phyloP scores from a whole-genome alignment of 2,113 vertebrate species.

The Poecilia latipinna region DNA sequence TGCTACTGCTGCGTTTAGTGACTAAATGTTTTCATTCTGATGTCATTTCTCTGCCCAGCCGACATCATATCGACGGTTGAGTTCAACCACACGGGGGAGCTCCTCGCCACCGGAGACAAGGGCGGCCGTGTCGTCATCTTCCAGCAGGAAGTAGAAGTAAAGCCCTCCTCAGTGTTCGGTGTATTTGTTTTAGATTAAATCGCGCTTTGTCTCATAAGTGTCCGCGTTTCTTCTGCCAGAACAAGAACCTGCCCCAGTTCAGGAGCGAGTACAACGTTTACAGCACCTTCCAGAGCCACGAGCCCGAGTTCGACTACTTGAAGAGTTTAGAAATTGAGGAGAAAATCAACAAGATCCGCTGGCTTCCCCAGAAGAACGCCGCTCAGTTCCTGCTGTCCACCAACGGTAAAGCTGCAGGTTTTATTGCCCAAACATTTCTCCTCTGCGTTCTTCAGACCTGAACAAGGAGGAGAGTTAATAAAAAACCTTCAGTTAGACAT shows the following conservation, averaged over 20 bases:
- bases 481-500: not conserved
- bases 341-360: slow-evolving; percentile 99
- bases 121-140: slow-evolving; percentile 98
- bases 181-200: not conserved
- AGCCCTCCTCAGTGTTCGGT: not conserved
- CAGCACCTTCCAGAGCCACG: slow-evolving; percentile 99
- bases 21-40: not conserved
- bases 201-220: not conserved
- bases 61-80: slow-evolving; percentile 99
- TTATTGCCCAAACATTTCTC: not conserved
- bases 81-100: slow-evolving; percentile 98
- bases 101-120: slow-evolving; percentile 98
- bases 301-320: slow-evolving; percentile 99
- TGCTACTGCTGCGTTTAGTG: not conserved
- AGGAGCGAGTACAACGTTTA: slow-evolving; percentile 99
- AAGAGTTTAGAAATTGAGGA: slow-evolving; percentile 99
- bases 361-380: slow-evolving; percentile 98
- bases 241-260: slow-evolving; percentile 93
- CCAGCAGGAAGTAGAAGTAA: slow-evolving; percentile 97
- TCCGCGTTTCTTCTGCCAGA: slow-evolving; percentile 76
- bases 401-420: slow-evolving; percentile 84
- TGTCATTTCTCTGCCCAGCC: slow-evolving; percentile 76
- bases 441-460: not conserved
- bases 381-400: slow-evolving; percentile 98
- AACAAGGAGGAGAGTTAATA: not conserved